Evolutionary conservation across 2,888 invertebrate genomes (phyloP), one percentile per base, ranked within the genome.

Genomic region (Subacronicta megacephala): DNA sequence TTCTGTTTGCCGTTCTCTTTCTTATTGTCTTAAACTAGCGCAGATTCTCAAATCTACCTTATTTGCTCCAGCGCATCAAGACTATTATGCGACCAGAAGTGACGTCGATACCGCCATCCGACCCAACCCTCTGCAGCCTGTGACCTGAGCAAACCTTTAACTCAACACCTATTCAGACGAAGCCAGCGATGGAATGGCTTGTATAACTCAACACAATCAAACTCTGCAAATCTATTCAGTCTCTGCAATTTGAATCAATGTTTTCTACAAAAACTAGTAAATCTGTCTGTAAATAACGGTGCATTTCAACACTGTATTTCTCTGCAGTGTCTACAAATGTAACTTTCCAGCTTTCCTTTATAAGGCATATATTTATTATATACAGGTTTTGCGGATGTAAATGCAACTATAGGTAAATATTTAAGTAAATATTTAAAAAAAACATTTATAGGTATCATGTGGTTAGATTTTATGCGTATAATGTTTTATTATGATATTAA

Each of bases 121-220:
- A 92, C 54, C 65, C 90, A 1, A 82, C 87, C 0, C 75, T 90
- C 0, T 92, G 85, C 85, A 90, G 79, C 71, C 94, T 94, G 94
- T 94, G 94, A 94, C 94, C 90, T 78, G 79, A 82, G 55, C 67
- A 62, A 55, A 42, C 56, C 51, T 58, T 59, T 60, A 64, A 66
- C 71, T 59, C 76, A 49, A 56, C 78, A 43, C 70, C 76, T n/a
- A 66, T 77, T 50, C 75, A 72, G 42, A 72, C 75, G 16, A 89
- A 89, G 62, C 87, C 89, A 20, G 82, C 85, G 18, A 72, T 92
- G 20, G 94, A 94, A 80, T 94, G 94, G 94, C 90, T 94, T 13
- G 94, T 94, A 4, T 94, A 78, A 42, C 49, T 50, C 29, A 15
- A 7, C 16, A 12, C 4, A 18, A 3, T 10, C n/a, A 15, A 9